Evolutionary conservation across 2,797 vertebrate genomes (phyloP), one percentile per base, ranked within the genome.

Genomic region (Hydrocynus forskahlii): DNA sequence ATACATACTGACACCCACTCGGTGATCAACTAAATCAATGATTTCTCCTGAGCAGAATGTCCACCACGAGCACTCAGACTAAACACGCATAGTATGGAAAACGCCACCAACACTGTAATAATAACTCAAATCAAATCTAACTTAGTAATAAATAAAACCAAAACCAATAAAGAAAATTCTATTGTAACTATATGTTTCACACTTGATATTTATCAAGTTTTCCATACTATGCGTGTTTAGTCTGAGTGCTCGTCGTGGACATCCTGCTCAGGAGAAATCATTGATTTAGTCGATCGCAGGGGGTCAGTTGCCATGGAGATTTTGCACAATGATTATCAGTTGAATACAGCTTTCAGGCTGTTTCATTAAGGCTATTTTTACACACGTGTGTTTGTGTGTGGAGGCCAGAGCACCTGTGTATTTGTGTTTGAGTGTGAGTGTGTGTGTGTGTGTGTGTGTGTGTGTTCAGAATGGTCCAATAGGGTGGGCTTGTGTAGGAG

Each of bases 291-390:
- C 60, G 14, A 54, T 80, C 29, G 50, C 50, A 52, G 74, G 89
- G 91, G 89, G 89, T 84, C 87, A 90, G 93, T 95, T 94, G 92
- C 93, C 89, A 93, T 94, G 92, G 93, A 90, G 92, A 93, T 92
- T 83, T 79, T 82, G 88, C 87, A 76, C 83, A 85, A 83, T 88
- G 89, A 87, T 90, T 89, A 87, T 81, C 88, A 88, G 85, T 85
- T 87, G 89, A 93, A 91, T 89, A 86, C 88, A 85, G 90, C 86
- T 91, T 90, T 90, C 88, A 84, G 79, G 78, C 84, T 89, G 82
- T 91, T 86, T 79, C 85, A 76, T 86, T 87, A 21, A 84, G 78
- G 80, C 88, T 87, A 86, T 92, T 92, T 82, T 90, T 86, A 88
- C 89, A 88, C 90, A 90, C 89, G 90, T 89, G 90, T 88, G 83